Evolutionary conservation across 2,113 vertebrate species (phyloP), one percentile per base, ranked within the genome.

Genomic region (Gymnogyps californianus): DNA sequence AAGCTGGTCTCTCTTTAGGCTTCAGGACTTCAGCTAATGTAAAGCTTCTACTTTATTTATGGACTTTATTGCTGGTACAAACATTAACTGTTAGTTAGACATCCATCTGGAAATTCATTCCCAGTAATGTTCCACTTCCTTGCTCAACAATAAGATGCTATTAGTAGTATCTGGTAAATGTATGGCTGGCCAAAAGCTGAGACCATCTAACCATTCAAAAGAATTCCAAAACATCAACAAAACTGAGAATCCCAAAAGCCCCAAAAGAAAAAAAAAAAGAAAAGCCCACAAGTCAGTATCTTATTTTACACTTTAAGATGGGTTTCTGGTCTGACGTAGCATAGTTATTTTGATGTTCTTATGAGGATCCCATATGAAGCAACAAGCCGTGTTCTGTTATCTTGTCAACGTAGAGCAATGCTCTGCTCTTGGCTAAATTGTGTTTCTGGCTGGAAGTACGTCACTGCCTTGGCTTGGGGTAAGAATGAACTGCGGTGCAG

Each of bases 41-140:
- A 58, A 86, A 92, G 64, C 40, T 90, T 46, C 67, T 78, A 1
- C 36, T 84, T 92, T 83, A 51, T 94, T 91, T 81, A 54, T 26
- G 1, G n/a, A 25, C 4, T 52, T 87, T 28, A 83, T 85, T 87
- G 64, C 40, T 77, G 46, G 49, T 74, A 83, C 49, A 80, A 89
- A 88, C n/a, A 86, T 74, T 80, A 85, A 69, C 51, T 78, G 28
- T 51, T 92, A 71, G 46, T 81, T 75, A 89, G 72, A 89, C 40
- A 78, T 70, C 28, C 46, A 55, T 38, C 77, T 87, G 64, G 69
- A 92, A 91, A 66, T 74, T 75, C 1, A 1, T 44, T 75, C 36
- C 31, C 52, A 54, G 46, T 81, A 62, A 81, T 31, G 38, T 90
- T 89, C 71, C 46, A n/a, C 55, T 92, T 88, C 54, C 38, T 85